A percentile compares a stretch with the other conserved stretches of the same genome.
These are phyloP conservation scores for Notoglanidium macrostoma DNA, from an alignment of 2,797 vertebrate species.

Conservation along the genomic window DNA sequence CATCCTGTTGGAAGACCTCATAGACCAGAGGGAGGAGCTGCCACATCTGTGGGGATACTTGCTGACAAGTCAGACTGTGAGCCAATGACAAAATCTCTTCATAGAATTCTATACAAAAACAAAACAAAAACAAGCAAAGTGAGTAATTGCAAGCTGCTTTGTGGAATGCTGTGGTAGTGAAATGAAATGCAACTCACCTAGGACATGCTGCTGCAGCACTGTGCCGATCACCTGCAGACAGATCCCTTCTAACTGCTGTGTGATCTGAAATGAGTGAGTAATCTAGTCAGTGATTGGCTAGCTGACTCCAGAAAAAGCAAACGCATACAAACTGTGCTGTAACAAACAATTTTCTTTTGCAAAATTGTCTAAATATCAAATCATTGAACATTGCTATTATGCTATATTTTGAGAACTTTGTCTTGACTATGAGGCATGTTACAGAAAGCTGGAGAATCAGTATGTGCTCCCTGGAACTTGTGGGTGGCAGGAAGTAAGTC, in stretches of 20 bases:
- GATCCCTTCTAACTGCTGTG: conserved; percentile 96
- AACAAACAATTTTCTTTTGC: neutral
- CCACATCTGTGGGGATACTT: conserved; percentile 99
- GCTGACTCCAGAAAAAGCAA: neutral
- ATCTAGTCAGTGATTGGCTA: neutral
- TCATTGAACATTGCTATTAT: neutral
- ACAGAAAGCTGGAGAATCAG: conserved; percentile 62
- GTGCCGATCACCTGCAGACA: conserved; percentile 98
- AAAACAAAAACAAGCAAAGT: neutral
- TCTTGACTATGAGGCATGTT: conserved; percentile 65
- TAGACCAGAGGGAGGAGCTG: conserved; percentile 96
- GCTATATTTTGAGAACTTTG: conserved; percentile 64
- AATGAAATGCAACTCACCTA: conserved; percentile 78
- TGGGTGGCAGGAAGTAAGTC: conserved; percentile 70
- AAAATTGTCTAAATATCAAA: neutral
- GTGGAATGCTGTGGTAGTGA: neutral
- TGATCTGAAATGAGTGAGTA: conserved; percentile 80
- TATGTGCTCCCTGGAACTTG: conserved; percentile 65
- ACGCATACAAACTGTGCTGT: neutral
- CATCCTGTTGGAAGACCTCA: conserved; percentile 98
- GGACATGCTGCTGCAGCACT: conserved; percentile 96
- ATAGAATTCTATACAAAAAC: conserved; percentile 85
- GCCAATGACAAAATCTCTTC: conserved; percentile 98
- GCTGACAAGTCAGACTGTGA: conserved; percentile 97
- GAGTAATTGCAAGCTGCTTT: neutral